Conservation (phyloP, 2,797 vertebrate species). For the Dipus sagitta region DNA sequence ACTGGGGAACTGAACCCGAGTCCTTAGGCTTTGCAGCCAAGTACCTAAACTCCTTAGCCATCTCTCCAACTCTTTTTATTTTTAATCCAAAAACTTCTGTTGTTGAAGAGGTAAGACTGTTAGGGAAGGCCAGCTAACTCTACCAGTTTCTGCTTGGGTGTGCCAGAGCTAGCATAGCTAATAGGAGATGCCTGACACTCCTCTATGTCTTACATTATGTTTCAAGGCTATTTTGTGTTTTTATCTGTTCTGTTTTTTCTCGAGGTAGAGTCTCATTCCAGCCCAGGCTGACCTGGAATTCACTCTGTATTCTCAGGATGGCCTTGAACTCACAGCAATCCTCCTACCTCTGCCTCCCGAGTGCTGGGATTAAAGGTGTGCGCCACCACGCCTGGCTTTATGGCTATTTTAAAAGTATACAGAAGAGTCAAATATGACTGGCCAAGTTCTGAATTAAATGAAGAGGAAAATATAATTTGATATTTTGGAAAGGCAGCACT, state of each 20-base stretch:
- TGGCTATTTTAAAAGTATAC: slow-evolving; percentile 32
- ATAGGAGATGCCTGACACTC: neutral
- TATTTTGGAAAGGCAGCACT: neutral
- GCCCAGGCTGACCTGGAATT: too few species aligned
- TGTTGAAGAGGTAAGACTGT: neutral
- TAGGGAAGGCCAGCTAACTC: neutral
- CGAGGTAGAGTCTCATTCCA: too few species aligned
- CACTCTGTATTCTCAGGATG: too few species aligned
- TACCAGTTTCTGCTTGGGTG: neutral
- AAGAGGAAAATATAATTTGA: slow-evolving; percentile 41
- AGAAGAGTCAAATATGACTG: slow-evolving; percentile 32
- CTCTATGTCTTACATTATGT: neutral
- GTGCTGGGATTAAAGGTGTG: too few species aligned
- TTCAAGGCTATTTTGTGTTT: neutral
- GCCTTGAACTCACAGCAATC: too few species aligned
- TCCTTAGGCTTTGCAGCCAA: too few species aligned
- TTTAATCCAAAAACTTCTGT: slow-evolving; percentile 5
- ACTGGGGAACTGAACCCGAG: too few species aligned
- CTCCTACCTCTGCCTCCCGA: too few species aligned
- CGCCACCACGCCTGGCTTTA: neutral
- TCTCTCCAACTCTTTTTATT: neutral
- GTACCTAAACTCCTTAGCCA: too few species aligned
- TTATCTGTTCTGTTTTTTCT: too few species aligned
- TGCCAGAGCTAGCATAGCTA: neutral
- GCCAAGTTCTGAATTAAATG: slow-evolving; percentile 54